phyloP scores from a whole-genome alignment of 1,140 invertebrate genomes.

The Trichoplusia ni region DNA sequence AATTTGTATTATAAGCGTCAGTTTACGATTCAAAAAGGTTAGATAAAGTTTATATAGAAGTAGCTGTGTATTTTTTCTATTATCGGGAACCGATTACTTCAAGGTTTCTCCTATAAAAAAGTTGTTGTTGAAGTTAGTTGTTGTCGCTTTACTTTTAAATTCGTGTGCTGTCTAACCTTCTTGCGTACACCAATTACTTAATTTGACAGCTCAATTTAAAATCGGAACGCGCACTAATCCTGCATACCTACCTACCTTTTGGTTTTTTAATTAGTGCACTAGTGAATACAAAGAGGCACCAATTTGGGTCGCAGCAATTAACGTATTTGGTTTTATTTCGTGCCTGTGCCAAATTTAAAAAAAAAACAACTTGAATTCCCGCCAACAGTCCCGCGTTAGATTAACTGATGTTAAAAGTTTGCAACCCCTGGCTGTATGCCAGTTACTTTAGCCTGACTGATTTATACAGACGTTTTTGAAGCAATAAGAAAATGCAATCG shows the following conservation, averaged over 20 bases:
- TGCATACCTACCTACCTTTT: conserved; percentile 20
- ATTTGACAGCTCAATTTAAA: conserved; percentile 12
- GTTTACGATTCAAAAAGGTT: no score
- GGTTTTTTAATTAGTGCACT: conserved; percentile 36
- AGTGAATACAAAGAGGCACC: conserved; percentile 23
- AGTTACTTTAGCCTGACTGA: conserved; percentile 33
- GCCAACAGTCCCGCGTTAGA: conserved; percentile 40
- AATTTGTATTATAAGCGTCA: no score
- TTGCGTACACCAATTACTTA: conserved; percentile 2
- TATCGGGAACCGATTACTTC: no score
- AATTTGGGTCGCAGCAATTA: conserved; percentile 45
- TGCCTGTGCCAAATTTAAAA: conserved; percentile 40
- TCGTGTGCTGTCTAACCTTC: no score
- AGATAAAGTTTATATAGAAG: no score
- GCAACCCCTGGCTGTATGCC: conserved; percentile 30
- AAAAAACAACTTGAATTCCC: conserved; percentile 40
- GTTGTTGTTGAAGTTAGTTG: no score
- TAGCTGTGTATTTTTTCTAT: no score
- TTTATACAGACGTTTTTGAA: conserved; percentile 24
- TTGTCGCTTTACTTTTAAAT: no score
- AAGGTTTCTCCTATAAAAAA: no score
- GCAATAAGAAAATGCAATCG: neutral
- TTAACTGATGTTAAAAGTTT: conserved; percentile 43
- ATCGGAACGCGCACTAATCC: conserved; percentile 9
- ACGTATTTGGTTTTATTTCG: conserved; percentile 36